These are phyloP conservation scores for Caenorhabditis uteleia DNA, from an alignment of 2,888 invertebrate species.

Conservation along the genomic window DNA sequence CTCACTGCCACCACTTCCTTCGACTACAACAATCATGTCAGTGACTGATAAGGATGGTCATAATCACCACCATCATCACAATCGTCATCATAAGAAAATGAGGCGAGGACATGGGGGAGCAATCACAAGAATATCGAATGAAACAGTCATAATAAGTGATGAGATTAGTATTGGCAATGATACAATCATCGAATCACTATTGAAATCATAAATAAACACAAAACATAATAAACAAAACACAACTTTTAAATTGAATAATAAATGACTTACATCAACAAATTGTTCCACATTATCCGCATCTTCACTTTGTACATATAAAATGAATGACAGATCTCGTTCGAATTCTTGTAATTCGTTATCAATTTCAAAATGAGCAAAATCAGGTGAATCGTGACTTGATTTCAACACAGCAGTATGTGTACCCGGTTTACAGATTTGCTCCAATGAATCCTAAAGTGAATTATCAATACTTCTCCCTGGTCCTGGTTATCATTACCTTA, in stretches of 20 bases:
- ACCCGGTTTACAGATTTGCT: conserved; percentile 54
- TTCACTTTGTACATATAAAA: conserved; percentile 67
- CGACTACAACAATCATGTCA: background rate
- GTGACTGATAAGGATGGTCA: conserved; percentile 11
- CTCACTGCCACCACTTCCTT: conserved; percentile 9
- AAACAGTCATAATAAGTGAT: conserved; percentile 10
- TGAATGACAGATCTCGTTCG: conserved; percentile 65
- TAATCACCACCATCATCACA: background rate
- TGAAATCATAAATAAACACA: conserved; percentile 7
- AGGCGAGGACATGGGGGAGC: conserved; percentile 24
- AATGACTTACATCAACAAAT: conserved; percentile 60
- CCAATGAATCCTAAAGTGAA: conserved; percentile 55
- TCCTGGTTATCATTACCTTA: conserved; percentile 58
- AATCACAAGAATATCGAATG: conserved; percentile 21
- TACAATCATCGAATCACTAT: conserved; percentile 21
- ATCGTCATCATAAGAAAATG: conserved; percentile 13
- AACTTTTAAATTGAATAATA: conserved; percentile 1
- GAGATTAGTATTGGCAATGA: conserved; percentile 21
- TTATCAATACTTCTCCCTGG: too few species aligned
- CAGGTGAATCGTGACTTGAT: conserved; percentile 32
- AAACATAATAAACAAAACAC: conserved; percentile 6
- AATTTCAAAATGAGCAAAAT: conserved; percentile 59
- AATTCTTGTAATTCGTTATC: conserved; percentile 65
- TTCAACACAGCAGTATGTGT: conserved; percentile 42
- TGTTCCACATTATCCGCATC: conserved; percentile 68